Conservation (phyloP, 2,888 invertebrate species). For the Pristionchus japonicus region DNA sequence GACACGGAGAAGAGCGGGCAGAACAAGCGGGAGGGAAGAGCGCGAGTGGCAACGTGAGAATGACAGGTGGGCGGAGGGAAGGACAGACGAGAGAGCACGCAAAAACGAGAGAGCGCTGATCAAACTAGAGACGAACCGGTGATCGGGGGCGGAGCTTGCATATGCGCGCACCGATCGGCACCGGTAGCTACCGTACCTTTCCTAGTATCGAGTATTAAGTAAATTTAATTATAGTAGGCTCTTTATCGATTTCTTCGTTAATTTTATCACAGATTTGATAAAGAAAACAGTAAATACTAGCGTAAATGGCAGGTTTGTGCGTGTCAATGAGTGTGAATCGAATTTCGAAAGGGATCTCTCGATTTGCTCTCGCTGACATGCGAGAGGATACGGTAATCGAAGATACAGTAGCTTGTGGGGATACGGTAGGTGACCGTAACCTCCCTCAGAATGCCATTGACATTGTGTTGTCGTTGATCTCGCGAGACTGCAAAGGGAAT, state of each 20-base stretch:
- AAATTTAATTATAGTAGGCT: not conserved
- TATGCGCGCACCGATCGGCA: too few species aligned
- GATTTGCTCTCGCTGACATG: not conserved
- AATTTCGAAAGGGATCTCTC: not conserved
- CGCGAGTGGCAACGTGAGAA: not conserved
- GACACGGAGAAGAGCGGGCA: not conserved
- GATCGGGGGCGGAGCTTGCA: too few species aligned
- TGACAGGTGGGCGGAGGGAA: not conserved
- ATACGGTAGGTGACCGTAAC: not conserved
- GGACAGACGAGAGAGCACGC: too few species aligned
- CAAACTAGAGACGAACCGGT: not conserved
- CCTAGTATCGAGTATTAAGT: too few species aligned
- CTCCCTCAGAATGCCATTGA: slow-evolving; percentile 44
- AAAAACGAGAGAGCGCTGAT: not conserved
- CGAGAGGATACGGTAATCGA: not conserved
- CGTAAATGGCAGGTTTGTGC: not conserved
- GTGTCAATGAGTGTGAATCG: not conserved
- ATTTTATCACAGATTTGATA: not conserved
- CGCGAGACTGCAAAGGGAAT: slow-evolving; percentile 20
- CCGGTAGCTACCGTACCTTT: too few species aligned
- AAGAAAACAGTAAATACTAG: not conserved
- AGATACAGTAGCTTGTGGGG: not conserved
- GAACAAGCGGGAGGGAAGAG: not conserved
- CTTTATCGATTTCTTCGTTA: not conserved
- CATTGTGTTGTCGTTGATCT: slow-evolving; percentile 43